Evolutionary conservation across 2,113 vertebrate species (phyloP).

Genomic region (Geococcyx californianus): DNA sequence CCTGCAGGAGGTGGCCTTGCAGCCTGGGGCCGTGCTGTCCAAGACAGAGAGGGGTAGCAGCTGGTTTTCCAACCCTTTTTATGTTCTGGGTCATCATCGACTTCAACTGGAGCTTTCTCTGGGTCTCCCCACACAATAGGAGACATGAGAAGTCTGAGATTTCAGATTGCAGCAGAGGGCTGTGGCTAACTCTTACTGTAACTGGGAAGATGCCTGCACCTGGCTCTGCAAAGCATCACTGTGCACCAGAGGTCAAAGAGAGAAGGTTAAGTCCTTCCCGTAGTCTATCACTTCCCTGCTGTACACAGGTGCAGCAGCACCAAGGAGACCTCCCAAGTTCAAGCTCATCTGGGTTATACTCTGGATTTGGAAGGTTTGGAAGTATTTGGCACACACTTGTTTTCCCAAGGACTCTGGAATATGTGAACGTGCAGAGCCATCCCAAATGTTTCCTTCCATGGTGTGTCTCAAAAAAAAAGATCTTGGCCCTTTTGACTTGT

Average conservation of each 20-base stretch:
- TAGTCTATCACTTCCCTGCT: background rate
- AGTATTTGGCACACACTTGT: background rate
- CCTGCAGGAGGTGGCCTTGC: background rate
- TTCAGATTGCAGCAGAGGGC: background rate
- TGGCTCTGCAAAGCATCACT: background rate
- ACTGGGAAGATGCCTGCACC: background rate
- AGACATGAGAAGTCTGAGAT: background rate
- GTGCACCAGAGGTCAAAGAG: background rate
- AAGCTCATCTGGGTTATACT: background rate
- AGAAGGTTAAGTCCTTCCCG: background rate
- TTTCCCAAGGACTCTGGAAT: background rate
- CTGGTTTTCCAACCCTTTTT: background rate
- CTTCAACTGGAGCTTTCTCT: background rate
- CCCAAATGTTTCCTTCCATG: background rate
- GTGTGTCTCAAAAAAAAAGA: background rate
- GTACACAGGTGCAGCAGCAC: background rate
- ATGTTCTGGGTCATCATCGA: background rate
- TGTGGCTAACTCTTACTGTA: background rate
- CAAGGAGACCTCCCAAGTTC: background rate
- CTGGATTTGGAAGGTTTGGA: background rate
- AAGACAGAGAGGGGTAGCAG: background rate
- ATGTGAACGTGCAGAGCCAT: background rate
- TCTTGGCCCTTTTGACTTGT: background rate
- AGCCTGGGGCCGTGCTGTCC: background rate
- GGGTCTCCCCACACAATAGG: background rate